These are phyloP conservation scores for Macrocentrus cingulum DNA, from an alignment of 1,140 invertebrate species.

Conservation along the genomic window DNA sequence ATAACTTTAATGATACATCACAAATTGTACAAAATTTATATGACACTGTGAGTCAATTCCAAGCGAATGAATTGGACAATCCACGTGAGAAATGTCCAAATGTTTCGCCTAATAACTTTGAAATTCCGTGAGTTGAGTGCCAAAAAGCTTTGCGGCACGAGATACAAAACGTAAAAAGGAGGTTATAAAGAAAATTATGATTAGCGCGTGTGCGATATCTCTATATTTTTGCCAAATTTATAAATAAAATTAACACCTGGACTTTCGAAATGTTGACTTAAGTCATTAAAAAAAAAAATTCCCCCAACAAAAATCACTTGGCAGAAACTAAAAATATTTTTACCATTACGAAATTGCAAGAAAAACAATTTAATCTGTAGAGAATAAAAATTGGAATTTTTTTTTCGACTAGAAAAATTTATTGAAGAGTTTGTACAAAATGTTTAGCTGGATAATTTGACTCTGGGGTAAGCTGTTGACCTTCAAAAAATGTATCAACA, in stretches of 20 bases:
- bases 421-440: too few species aligned
- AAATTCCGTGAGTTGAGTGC: constrained; percentile 27
- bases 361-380: too few species aligned
- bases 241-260: background rate
- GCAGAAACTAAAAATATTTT: too few species aligned
- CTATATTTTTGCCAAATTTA: background rate
- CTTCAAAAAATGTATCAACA: too few species aligned
- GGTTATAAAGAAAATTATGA: constrained; percentile 8
- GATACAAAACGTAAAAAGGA: constrained; percentile 4
- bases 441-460: too few species aligned
- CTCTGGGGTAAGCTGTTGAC: too few species aligned
- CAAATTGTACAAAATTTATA: background rate
- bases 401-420: too few species aligned
- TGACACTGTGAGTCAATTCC: background rate
- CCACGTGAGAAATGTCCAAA: constrained; percentile 16
- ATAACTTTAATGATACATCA: background rate
- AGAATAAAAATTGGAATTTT: too few species aligned
- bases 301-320: too few species aligned
- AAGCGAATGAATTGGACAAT: constrained; percentile 4
- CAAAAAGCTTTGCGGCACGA: constrained; percentile 21
- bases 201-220: constrained; percentile 1
- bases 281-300: too few species aligned
- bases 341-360: too few species aligned
- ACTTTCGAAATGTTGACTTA: too few species aligned
- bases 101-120: constrained; percentile 35